Conservation (phyloP, 1,140 invertebrate genomes). For the Drosophila virilis region DNA sequence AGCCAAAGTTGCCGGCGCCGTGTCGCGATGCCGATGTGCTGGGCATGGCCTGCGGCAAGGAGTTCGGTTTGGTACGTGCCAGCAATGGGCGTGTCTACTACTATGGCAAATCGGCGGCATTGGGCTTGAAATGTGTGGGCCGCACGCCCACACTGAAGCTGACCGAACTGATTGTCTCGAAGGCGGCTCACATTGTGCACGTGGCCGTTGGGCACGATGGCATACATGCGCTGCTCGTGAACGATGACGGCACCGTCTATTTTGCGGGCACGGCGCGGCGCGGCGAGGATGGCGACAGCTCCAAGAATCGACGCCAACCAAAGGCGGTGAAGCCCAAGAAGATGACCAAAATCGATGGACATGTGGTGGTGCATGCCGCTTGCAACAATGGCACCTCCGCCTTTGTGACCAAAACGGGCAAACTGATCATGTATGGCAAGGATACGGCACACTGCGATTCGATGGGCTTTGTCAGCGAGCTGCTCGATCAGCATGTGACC, state of each 20-base stretch:
- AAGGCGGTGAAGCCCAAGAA: conserved; percentile 97
- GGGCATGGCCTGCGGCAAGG: conserved; percentile 89
- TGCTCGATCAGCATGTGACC: conserved; percentile 92
- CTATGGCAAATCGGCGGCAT: conserved; percentile 89
- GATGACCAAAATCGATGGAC: conserved; percentile 95
- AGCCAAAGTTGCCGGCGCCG: conserved; percentile 75
- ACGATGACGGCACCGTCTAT: conserved; percentile 95
- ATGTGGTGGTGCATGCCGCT: conserved; percentile 92
- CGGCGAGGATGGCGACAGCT: conserved; percentile 97
- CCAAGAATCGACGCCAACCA: conserved; percentile 92
- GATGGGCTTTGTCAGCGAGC: conserved; percentile 87
- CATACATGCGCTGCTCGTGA: conserved; percentile 93
- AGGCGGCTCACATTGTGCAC: conserved; percentile 90
- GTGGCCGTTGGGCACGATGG: conserved; percentile 97
- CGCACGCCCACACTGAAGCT: conserved; percentile 88
- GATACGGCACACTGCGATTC: conserved; percentile 95
- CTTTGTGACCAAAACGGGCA: conserved; percentile 94
- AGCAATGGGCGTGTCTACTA: conserved; percentile 91
- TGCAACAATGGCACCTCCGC: conserved; percentile 98
- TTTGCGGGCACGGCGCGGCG: conserved; percentile 95
- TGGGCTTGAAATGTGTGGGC: conserved; percentile 84
- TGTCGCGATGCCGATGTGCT: conserved; percentile 73
- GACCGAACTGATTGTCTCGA: conserved; percentile 90
- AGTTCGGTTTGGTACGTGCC: conserved; percentile 92
- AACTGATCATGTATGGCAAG: conserved; percentile 97